A percentile compares a stretch with the other conserved stretches of the same genome.
These are phyloP conservation scores for Uromys caudimaculatus DNA, from an alignment of 2,797 vertebrate species.

Conservation along the genomic window DNA sequence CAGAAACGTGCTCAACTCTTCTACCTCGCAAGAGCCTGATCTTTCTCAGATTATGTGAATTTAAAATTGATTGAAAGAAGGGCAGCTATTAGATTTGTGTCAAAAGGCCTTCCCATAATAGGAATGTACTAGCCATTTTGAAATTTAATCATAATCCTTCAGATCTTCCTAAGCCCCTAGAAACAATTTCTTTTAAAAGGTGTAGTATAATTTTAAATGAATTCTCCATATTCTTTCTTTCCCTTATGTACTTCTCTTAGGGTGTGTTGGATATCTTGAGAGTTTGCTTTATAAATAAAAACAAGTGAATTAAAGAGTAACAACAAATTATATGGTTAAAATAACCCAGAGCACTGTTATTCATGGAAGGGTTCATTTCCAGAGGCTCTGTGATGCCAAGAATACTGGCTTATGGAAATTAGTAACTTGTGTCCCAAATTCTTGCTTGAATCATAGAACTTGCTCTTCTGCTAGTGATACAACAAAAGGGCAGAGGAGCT, in stretches of 20 bases:
- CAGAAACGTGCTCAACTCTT: neutral
- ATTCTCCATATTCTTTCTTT: conserved; percentile 57
- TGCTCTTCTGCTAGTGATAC: conserved; percentile 4
- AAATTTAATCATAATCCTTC: conserved; percentile 74
- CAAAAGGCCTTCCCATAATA: conserved; percentile 66
- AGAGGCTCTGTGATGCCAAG: neutral
- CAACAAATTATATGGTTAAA: conserved; percentile 18
- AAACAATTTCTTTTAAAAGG: conserved; percentile 71
- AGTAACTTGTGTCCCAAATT: conserved; percentile 1
- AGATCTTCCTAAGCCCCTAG: conserved; percentile 60
- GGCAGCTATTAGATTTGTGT: conserved; percentile 50
- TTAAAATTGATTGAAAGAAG: conserved; percentile 63
- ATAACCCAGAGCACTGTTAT: neutral
- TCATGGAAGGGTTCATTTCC: neutral
- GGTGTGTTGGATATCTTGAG: neutral
- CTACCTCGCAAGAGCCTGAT: conserved; percentile 38
- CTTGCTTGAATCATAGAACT: conserved; percentile 20
- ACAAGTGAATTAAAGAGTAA: conserved; percentile 21
- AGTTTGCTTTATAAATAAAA: conserved; percentile 57
- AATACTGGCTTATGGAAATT: neutral
- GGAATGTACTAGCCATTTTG: conserved; percentile 68
- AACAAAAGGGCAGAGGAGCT: neutral
- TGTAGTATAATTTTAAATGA: conserved; percentile 60
- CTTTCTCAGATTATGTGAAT: conserved; percentile 70
- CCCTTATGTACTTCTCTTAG: neutral